Evolutionary conservation across 2,113 vertebrate species (phyloP).

Genomic region (Stegostoma tigrinum): DNA sequence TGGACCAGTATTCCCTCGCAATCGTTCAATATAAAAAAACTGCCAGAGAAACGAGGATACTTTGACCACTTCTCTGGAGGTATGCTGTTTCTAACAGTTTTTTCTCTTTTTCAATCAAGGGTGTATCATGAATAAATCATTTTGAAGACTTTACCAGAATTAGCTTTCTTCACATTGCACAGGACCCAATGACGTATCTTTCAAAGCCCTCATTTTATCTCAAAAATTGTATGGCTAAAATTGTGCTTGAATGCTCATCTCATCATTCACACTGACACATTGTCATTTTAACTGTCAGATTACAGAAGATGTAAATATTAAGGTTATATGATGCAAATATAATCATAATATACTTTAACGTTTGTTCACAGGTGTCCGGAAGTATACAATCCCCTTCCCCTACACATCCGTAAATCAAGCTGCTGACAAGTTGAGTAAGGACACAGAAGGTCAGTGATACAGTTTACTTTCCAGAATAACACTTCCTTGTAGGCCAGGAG

Average conservation of each 20-base stretch:
- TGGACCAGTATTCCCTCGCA: not conserved
- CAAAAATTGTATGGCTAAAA: too few relatives aligned
- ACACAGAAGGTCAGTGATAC: not conserved
- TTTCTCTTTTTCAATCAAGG: not conserved
- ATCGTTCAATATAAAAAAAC: not conserved
- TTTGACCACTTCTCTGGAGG: too few relatives aligned
- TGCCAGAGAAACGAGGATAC: not conserved
- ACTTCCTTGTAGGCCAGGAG: not conserved
- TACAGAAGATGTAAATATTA: not conserved
- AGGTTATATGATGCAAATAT: not conserved
- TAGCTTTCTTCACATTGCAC: not conserved
- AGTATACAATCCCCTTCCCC: too few relatives aligned
- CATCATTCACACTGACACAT: not conserved
- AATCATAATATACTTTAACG: not conserved
- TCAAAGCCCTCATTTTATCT: not conserved
- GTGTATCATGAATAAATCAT: not conserved
- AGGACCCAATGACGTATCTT: not conserved
- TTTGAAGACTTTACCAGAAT: not conserved
- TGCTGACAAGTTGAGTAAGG: not conserved
- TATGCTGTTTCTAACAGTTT: not conserved
- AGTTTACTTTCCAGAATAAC: not conserved
- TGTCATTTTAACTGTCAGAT: not conserved
- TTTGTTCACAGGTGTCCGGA: not conserved
- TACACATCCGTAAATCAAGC: too few relatives aligned
- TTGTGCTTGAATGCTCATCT: not conserved